A percentile compares a stretch with the other conserved stretches of the same genome.
Evolutionary conservation across 1,140 invertebrate species (phyloP).

Genomic region (Drosophila simulans): DNA sequence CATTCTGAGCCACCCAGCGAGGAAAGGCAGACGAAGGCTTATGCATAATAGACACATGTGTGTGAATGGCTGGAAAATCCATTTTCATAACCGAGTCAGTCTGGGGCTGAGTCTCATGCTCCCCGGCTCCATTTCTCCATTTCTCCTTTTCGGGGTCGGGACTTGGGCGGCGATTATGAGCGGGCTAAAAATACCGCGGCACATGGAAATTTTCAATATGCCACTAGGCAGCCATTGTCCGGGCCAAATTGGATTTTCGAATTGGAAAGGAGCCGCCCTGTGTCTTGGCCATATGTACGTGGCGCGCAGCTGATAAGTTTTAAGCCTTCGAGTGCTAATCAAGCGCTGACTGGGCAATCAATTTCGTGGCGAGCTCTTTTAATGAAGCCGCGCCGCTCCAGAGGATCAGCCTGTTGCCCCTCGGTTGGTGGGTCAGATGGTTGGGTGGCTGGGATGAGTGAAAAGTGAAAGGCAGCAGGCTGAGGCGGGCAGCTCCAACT

Average conservation of each 20-base stretch:
- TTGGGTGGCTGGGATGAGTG: constrained; percentile 2
- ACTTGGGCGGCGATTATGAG: constrained; percentile 59
- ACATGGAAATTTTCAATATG: constrained; percentile 67
- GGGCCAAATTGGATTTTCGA: constrained; percentile 69
- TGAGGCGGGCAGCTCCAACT: constrained; percentile 24
- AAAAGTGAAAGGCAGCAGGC: constrained; percentile 30
- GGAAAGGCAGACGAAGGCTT: constrained; percentile 37
- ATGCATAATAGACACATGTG: constrained; percentile 75
- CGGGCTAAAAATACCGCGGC: constrained; percentile 71
- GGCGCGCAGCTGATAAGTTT: constrained; percentile 62
- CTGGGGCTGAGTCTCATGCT: constrained; percentile 14
- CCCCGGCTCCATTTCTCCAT: not conserved
- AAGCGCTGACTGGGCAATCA: constrained; percentile 65
- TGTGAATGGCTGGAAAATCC: constrained; percentile 55
- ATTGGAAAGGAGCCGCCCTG: constrained; percentile 30
- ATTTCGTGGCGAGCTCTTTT: constrained; percentile 65
- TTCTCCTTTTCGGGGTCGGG: not conserved
- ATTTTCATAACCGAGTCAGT: constrained; percentile 73
- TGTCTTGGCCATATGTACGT: constrained; percentile 24
- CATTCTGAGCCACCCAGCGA: constrained; percentile 2
- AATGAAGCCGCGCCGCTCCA: constrained; percentile 48
- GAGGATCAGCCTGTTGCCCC: constrained; percentile 48
- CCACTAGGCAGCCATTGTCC: constrained; percentile 54
- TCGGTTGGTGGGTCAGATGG: not conserved
- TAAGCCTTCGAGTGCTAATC: constrained; percentile 72